Base-by-base conservation (phyloP, 1,140 invertebrate genomes). In the Nylanderia fulva region DNA sequence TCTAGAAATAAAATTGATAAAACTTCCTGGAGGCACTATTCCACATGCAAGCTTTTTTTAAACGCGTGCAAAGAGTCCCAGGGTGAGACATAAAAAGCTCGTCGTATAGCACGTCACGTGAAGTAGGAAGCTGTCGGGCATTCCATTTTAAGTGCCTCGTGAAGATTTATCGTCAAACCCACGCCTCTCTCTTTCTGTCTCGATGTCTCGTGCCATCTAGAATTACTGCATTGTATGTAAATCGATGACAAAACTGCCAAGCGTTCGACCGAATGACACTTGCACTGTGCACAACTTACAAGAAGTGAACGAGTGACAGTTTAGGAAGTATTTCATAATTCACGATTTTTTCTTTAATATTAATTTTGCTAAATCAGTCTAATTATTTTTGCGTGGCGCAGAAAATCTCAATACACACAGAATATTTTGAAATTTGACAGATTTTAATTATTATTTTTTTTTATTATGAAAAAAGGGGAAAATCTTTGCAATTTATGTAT, bases 121-220 rank as follows among this genome's bases (percentile, higher is more conserved):
- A 45, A 85, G 61, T 58, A 91, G 87, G 88, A 88, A 87, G 84
- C 85, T 63, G 85, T 85, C 87, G 71, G 75, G 87, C 75, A 76
- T 74, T 39, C 72, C 45, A 85, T 85, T 87, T 90, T 84, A 90
- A 88, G 56, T 86, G 63, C 39, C 60, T 42, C 74, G 58, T 84
- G 82, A 68, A 48, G 80, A 90, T 88, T 90, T 88, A 86, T 89
- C 54, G 80, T 54, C 56, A 36, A 42, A 33, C 61, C 77, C 84
- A 54, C 66, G 58, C 84, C 29, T 58, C 33, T 27, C 48, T 27
- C 63, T 69, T 39, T 54, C 48, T 69, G 24, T n/a, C 29, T 64
- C 48, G 56, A 29, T 79, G 83, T 85, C 72, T 61, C 79, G 85
- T 87, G 85, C 56, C 58, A 80, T 74, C 76, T 54, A 58, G 33